Evolutionary conservation across 2,797 vertebrate genomes (phyloP).

Genomic region (Labeo calbasu): DNA sequence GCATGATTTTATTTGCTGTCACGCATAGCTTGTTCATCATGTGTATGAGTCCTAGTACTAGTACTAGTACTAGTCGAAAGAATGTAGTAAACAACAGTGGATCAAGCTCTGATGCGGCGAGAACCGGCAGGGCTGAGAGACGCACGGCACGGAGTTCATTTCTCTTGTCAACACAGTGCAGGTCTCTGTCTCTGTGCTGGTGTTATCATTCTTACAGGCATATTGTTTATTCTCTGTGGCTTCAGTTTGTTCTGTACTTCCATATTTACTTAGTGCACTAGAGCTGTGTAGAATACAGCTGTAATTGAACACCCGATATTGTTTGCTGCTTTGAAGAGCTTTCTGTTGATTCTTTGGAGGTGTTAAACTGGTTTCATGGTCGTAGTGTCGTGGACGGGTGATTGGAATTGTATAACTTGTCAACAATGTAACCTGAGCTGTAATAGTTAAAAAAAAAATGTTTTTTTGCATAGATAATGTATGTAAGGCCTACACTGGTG

Average conservation of each 20-base stretch:
- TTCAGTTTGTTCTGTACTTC: conserved; percentile 22
- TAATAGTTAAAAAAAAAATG: background rate
- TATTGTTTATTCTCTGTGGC: conserved; percentile 1
- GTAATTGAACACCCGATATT: background rate
- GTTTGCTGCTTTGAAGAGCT: background rate
- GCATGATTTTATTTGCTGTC: background rate
- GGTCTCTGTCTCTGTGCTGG: background rate
- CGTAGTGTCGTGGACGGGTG: background rate
- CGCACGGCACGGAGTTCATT: background rate
- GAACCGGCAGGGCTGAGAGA: background rate
- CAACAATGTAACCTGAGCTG: background rate
- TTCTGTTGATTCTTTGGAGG: background rate
- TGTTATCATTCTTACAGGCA: background rate
- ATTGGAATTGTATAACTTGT: background rate
- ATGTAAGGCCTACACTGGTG: too few relatives aligned
- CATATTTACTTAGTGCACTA: background rate
- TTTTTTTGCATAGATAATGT: too few relatives aligned
- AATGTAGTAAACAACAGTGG: conserved; percentile 12
- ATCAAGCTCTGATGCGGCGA: background rate
- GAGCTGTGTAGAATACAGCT: background rate
- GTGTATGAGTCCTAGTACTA: too few relatives aligned
- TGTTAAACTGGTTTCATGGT: conserved; percentile 2
- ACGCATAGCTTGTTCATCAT: background rate
- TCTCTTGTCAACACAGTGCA: background rate
- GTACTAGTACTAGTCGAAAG: background rate